Percentiles rank a stretch among this genome's conserved stretches.
phyloP scores from a whole-genome alignment of 2,113 vertebrate species.

The human region GRCh38 chr18:49955501-49956000 shows the following conservation, averaged over 20 bases:
- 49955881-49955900: background rate
- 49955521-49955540: background rate
- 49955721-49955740: conserved; percentile 52
- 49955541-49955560: background rate
- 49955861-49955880: background rate
- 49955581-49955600: background rate
- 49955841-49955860: background rate
- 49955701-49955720: conserved; percentile 15
- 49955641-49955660: background rate
- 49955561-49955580: conserved; percentile 47
- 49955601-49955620: conserved; percentile 35
- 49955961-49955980: background rate
- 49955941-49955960: background rate
- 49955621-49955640: conserved; percentile 15
- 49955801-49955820: conserved; percentile 25
- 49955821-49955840: background rate
- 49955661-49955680: background rate
- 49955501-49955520: background rate
- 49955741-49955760: conserved; percentile 49
- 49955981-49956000: background rate
- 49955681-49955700: conserved; percentile 16
- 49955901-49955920: background rate
- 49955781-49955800: background rate
- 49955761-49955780: conserved; percentile 48
- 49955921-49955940: background rate